Evolutionary conservation across 1,140 invertebrate species (phyloP).

Genomic region (Globodera ellingtonae): DNA sequence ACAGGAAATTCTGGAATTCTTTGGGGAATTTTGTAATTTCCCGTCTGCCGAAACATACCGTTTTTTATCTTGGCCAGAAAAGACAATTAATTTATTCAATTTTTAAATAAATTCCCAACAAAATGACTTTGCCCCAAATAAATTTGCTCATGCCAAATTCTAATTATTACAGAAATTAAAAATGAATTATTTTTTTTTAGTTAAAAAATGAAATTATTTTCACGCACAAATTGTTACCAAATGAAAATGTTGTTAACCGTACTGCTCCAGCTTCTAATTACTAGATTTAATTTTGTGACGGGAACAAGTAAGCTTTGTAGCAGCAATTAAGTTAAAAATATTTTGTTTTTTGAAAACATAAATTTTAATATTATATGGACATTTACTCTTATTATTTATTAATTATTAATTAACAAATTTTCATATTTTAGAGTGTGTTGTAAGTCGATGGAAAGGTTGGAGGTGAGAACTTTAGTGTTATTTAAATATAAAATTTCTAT

Average conservation of each 20-base stretch:
- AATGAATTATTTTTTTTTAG: neutral
- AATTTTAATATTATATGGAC: neutral
- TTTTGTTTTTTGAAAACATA: too few species aligned
- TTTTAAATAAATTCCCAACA: neutral
- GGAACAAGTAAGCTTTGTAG: neutral
- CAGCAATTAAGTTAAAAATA: too few species aligned
- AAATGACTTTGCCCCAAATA: neutral
- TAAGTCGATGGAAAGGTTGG: constrained; percentile 40
- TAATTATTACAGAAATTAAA: too few species aligned
- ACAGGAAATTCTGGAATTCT: too few species aligned
- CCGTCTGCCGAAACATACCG: too few species aligned
- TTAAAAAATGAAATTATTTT: neutral
- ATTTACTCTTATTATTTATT: neutral
- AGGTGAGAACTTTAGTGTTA: constrained; percentile 3
- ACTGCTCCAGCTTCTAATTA: neutral
- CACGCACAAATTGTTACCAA: neutral
- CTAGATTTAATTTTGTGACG: neutral
- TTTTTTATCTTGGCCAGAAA: too few species aligned
- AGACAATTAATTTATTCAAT: neutral
- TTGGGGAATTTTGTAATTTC: too few species aligned
- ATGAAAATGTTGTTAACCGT: neutral
- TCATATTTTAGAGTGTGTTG: constrained; percentile 33
- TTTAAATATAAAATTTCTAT: neutral
- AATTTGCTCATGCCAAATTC: neutral
- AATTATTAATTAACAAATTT: neutral